A percentile compares a stretch with the other conserved stretches of the same genome.
These are phyloP conservation scores for Drosophila virilis DNA, from an alignment of 1,140 invertebrate genomes.

Conservation along the genomic window DNA sequence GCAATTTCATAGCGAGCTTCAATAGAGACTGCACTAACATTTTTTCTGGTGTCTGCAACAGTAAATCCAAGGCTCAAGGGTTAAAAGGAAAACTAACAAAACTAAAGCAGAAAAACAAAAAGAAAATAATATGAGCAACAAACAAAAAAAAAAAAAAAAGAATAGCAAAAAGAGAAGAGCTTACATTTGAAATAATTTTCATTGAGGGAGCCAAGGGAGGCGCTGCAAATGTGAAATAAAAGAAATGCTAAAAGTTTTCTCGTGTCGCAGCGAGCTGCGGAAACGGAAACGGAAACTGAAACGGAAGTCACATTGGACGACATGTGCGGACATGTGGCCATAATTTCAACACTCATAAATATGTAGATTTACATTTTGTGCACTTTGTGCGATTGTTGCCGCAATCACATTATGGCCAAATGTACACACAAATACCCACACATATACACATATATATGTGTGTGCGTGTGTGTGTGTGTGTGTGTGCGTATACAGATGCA, in stretches of 20 bases:
- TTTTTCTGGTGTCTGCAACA: conserved; percentile 6
- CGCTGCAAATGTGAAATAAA: conserved; percentile 33
- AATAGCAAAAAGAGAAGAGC: conserved; percentile 37
- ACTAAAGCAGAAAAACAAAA: conserved; percentile 3
- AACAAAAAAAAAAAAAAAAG: not conserved
- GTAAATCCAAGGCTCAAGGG: conserved; percentile 16
- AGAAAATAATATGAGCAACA: not conserved
- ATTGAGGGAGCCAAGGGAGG: conserved; percentile 16
- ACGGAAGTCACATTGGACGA: conserved; percentile 70
- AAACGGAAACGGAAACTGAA: conserved; percentile 77
- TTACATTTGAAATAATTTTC: conserved; percentile 66
- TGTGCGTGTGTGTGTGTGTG: no score
- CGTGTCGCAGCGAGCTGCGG: conserved; percentile 59
- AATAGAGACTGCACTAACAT: conserved; percentile 8
- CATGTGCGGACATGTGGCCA: conserved; percentile 66
- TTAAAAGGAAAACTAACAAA: conserved; percentile 23
- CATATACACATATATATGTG: not conserved
- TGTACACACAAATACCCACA: not conserved
- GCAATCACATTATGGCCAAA: conserved; percentile 29
- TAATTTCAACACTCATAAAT: conserved; percentile 68
- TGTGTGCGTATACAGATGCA: conserved; percentile 6
- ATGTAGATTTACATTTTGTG: conserved; percentile 50
- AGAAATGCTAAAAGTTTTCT: conserved; percentile 78
- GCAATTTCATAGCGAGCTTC: no score
- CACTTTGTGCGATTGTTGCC: conserved; percentile 22